These are phyloP conservation scores for Phragmatobia fuliginosa DNA, from an alignment of 2,888 invertebrate genomes.

Conservation along the genomic window DNA sequence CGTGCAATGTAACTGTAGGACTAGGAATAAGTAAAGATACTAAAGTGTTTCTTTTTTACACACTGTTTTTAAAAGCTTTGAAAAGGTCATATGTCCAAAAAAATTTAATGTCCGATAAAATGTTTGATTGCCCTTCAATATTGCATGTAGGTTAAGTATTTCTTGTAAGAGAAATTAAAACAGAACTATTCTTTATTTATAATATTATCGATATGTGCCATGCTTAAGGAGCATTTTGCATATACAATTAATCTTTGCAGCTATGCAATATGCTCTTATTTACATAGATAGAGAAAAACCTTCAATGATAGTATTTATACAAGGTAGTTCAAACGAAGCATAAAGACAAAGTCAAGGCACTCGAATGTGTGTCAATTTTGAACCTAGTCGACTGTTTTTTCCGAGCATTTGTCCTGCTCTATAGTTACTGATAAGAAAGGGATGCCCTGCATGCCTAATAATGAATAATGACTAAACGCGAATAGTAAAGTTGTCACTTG, in stretches of 20 bases:
- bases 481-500: not conserved
- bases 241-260: too few relatives aligned
- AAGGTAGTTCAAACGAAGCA: constrained; percentile 8
- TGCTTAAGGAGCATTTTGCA: too few relatives aligned
- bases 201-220: too few relatives aligned
- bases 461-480: not conserved
- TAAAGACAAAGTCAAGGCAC: constrained; percentile 6
- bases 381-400: not conserved
- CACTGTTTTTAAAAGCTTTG: not conserved
- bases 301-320: not conserved
- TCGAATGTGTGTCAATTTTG: not conserved
- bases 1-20: not conserved
- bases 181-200: not conserved
- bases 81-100: not conserved
- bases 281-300: not conserved
- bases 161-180: not conserved
- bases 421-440: not conserved
- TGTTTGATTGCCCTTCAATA: not conserved
- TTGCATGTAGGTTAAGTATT: not conserved
- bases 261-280: not conserved
- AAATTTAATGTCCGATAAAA: not conserved
- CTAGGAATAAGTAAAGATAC: not conserved
- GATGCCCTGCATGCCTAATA: not conserved
- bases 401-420: not conserved
- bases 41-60: not conserved